These are phyloP conservation scores for Ochropleura plecta DNA, from an alignment of 2,888 invertebrate genomes.

Conservation along the genomic window DNA sequence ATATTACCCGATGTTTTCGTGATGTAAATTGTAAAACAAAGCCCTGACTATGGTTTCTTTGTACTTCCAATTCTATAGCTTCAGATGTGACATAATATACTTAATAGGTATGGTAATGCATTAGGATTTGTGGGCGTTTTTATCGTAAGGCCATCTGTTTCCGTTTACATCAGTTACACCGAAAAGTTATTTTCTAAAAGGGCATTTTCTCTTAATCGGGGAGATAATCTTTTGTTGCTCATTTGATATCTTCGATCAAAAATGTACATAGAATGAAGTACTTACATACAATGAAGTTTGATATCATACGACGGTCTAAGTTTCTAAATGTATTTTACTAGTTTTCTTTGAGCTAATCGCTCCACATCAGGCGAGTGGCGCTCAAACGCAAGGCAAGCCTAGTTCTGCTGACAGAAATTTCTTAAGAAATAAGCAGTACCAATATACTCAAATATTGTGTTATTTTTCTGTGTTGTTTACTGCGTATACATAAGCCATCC, in stretches of 20 bases:
- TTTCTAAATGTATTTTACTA: neutral
- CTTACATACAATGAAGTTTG: too few relatives aligned
- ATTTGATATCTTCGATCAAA: conserved; percentile 13
- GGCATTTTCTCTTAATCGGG: neutral
- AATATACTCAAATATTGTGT: too few relatives aligned
- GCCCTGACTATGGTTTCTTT: neutral
- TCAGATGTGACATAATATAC: neutral
- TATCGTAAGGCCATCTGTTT: neutral
- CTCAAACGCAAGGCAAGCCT: too few relatives aligned
- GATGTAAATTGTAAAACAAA: too few relatives aligned
- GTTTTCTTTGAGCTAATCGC: neutral
- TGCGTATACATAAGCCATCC: too few relatives aligned
- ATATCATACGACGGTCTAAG: neutral
- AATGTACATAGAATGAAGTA: neutral
- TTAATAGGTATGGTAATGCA: neutral
- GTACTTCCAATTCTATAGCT: neutral
- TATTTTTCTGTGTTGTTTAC: too few relatives aligned
- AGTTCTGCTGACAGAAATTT: too few relatives aligned
- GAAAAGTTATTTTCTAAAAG: neutral
- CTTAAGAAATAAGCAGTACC: too few relatives aligned
- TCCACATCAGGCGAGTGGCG: too few relatives aligned
- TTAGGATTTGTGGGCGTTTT: neutral
- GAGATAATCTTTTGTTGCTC: conserved; percentile 13
- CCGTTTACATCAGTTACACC: neutral
- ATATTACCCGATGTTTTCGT: too few relatives aligned